These are phyloP conservation scores for Cotesia typhae DNA, from an alignment of 1,140 invertebrate genomes.

Conservation along the genomic window DNA sequence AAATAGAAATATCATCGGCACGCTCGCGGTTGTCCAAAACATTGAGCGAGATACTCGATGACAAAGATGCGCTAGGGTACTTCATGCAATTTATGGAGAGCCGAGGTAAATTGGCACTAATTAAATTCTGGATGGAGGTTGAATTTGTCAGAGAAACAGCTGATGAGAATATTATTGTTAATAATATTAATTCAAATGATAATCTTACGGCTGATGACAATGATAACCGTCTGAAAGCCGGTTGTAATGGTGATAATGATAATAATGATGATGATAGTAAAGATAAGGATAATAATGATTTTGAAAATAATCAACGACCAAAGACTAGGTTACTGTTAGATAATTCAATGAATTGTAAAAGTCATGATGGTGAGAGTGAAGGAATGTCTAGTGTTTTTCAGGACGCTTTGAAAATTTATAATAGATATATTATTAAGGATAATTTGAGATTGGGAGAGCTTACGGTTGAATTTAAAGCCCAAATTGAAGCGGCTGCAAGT, in stretches of 20 bases:
- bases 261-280: not conserved
- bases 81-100: conserved; percentile 80
- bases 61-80: conserved; percentile 76
- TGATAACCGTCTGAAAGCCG: conserved; percentile 18
- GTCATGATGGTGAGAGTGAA: conserved; percentile 34
- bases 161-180: conserved; percentile 31
- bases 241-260: not conserved
- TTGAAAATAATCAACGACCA: conserved; percentile 52
- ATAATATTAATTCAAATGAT: conserved; percentile 3
- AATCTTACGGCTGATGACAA: conserved; percentile 30
- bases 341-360: conserved; percentile 37
- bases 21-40: conserved; percentile 71
- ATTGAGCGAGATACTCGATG: conserved; percentile 72
- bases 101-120: conserved; percentile 66
- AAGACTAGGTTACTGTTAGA: conserved; percentile 50
- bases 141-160: conserved; percentile 69
- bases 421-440: conserved; percentile 66
- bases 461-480: conserved; percentile 56
- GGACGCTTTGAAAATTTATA: conserved; percentile 67
- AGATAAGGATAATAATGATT: conserved; percentile 24
- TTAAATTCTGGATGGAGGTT: conserved; percentile 79
- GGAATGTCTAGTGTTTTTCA: conserved; percentile 49
- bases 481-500: conserved; percentile 61
- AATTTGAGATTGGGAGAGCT: conserved; percentile 57
- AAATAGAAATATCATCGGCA: conserved; percentile 46